phyloP scores from a whole-genome alignment of 2,888 invertebrate species.

The Hermaeophaga mercurialis region DNA sequence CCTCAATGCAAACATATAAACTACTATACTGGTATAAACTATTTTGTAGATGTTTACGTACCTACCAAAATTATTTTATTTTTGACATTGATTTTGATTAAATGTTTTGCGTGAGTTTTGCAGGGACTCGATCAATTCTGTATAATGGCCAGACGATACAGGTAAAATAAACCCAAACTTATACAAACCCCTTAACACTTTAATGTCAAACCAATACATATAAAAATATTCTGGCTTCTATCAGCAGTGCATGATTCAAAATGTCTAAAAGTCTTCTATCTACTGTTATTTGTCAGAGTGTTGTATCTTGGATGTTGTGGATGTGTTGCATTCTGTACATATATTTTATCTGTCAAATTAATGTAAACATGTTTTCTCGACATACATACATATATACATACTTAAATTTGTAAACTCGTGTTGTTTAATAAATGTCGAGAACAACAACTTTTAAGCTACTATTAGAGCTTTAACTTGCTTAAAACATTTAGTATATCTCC shows the following conservation, averaged over 20 bases:
- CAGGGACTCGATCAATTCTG: conserved; percentile 5
- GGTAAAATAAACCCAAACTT: conserved; percentile 15
- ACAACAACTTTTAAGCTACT: background rate
- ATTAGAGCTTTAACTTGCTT: too few species aligned
- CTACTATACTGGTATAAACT: too few species aligned
- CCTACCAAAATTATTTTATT: too few species aligned
- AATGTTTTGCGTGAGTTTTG: conserved; percentile 6
- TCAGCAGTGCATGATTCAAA: conserved; percentile 28
- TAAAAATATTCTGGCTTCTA: conserved; percentile 9
- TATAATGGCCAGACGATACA: conserved; percentile 15
- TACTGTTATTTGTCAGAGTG: conserved; percentile 21
- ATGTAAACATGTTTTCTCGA: background rate
- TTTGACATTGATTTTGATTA: background rate
- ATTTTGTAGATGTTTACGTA: too few species aligned
- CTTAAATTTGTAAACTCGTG: too few species aligned
- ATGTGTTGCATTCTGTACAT: conserved; percentile 33
- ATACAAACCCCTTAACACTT: conserved; percentile 7
- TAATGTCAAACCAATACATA: conserved; percentile 6
- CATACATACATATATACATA: background rate
- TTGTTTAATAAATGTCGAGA: background rate
- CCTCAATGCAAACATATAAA: background rate
- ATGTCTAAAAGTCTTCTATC: conserved; percentile 6
- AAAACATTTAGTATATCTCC: background rate
- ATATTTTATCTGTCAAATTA: conserved; percentile 10
- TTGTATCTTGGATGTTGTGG: conserved; percentile 29